Evolutionary conservation across 2,888 invertebrate species (phyloP).

Genomic region (Abrostola triplasia): DNA sequence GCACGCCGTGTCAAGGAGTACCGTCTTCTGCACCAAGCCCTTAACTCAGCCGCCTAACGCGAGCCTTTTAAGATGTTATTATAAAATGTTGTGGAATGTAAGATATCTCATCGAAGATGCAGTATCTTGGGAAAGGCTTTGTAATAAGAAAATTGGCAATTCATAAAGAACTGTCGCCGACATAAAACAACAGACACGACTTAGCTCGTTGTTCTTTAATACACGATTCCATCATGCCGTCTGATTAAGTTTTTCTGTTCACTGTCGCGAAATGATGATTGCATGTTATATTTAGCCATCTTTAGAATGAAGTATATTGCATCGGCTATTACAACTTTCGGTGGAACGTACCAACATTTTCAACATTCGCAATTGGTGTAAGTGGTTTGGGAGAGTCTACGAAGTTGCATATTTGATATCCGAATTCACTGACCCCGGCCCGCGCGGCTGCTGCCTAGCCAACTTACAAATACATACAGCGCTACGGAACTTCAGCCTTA

Average conservation of each 20-base stretch:
- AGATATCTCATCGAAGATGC: no score
- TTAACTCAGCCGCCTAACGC: no score
- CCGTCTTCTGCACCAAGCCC: no score
- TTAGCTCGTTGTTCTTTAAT: not conserved
- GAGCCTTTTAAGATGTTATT: no score
- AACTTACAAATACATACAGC: constrained; percentile 26
- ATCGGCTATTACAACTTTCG: constrained; percentile 47
- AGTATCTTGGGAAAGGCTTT: no score
- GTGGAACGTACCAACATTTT: constrained; percentile 49
- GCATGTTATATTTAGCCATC: constrained; percentile 25
- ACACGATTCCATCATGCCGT: constrained; percentile 7
- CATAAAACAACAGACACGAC: not conserved
- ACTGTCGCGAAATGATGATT: constrained; percentile 23
- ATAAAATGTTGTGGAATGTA: no score
- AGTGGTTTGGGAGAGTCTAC: constrained; percentile 68
- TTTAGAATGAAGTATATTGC: constrained; percentile 21
- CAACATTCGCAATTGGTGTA: constrained; percentile 72
- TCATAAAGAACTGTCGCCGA: not conserved
- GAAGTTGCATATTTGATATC: constrained; percentile 74
- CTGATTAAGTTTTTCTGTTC: constrained; percentile 18
- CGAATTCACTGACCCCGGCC: constrained; percentile 59
- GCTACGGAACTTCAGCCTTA: constrained; percentile 44
- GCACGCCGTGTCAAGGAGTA: no score
- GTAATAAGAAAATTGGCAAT: no score
- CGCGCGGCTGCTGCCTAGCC: constrained; percentile 34